A percentile compares a stretch with the other conserved stretches of the same genome.
Conservation (phyloP, 2,888 invertebrate species). For the Omphaloscelis lunosa region DNA sequence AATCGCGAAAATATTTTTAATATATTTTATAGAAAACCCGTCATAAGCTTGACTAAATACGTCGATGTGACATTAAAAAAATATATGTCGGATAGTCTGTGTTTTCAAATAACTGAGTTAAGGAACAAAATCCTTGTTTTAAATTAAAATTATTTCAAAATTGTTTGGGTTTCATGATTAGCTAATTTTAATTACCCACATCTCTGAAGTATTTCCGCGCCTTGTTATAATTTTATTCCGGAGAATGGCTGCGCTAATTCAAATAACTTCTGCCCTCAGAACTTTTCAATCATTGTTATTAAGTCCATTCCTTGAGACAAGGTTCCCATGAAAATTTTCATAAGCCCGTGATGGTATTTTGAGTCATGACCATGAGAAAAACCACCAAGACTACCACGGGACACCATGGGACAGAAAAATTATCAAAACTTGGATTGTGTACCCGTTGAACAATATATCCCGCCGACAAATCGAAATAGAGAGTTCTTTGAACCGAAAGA, state of each 20-base stretch:
- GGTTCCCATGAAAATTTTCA: no score
- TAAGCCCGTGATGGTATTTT: neutral
- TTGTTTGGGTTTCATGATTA: constrained; percentile 1
- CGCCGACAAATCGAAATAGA: neutral
- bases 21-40: neutral
- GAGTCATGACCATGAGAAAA: neutral
- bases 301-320: constrained; percentile 1
- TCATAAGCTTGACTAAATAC: neutral
- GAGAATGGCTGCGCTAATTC: constrained; percentile 14
- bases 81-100: neutral
- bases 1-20: neutral
- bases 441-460: no score
- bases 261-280: constrained; percentile 17
- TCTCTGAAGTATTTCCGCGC: constrained; percentile 10
- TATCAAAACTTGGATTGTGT: neutral
- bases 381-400: no score
- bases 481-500: neutral
- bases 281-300: constrained; percentile 22
- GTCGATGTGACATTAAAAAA: neutral
- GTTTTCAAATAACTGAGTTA: neutral
- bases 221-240: constrained; percentile 10
- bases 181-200: constrained; percentile 12
- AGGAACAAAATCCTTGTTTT: neutral
- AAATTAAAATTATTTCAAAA: neutral
- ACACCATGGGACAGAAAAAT: no score